Percentiles rank a stretch among this genome's conserved stretches.
These are phyloP conservation scores for Iselma pallidipennis DNA, from an alignment of 2,888 invertebrate genomes.

Conservation along the genomic window DNA sequence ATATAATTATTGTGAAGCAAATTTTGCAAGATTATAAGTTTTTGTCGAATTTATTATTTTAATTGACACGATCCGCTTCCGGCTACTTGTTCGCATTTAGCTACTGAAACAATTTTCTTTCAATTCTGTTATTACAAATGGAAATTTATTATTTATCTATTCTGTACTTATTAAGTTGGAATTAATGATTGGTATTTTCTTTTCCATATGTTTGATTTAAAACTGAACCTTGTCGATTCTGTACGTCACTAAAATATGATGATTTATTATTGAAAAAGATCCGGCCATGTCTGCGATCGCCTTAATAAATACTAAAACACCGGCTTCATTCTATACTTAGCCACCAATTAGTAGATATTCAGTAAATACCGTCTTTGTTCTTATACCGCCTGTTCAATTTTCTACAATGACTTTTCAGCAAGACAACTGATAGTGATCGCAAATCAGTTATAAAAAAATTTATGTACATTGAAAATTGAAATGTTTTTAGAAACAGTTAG, in stretches of 20 bases:
- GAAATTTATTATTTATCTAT: neutral
- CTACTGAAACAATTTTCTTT: neutral
- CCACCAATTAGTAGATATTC: conserved; percentile 31
- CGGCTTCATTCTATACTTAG: conserved; percentile 8
- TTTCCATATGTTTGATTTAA: neutral
- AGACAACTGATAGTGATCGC: conserved; percentile 17
- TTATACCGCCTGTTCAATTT: conserved; percentile 30
- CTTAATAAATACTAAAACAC: conserved; percentile 3
- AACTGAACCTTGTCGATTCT: neutral
- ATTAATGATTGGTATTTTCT: too few species aligned
- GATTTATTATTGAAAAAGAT: neutral
- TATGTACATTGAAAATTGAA: conserved; percentile 5
- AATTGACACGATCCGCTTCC: neutral
- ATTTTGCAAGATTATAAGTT: neutral
- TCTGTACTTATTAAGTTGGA: too few species aligned
- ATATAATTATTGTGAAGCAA: too few species aligned
- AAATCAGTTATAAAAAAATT: neutral
- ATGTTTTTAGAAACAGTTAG: conserved; percentile 6
- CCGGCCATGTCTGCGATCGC: conserved; percentile 1
- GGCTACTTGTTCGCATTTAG: neutral
- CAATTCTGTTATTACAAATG: neutral
- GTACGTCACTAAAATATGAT: neutral
- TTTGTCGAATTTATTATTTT: neutral
- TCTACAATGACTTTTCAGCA: conserved; percentile 32
- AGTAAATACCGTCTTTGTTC: conserved; percentile 27